These are phyloP conservation scores for Azemiops feae DNA, from an alignment of 2,113 vertebrate genomes.

Conservation along the genomic window DNA sequence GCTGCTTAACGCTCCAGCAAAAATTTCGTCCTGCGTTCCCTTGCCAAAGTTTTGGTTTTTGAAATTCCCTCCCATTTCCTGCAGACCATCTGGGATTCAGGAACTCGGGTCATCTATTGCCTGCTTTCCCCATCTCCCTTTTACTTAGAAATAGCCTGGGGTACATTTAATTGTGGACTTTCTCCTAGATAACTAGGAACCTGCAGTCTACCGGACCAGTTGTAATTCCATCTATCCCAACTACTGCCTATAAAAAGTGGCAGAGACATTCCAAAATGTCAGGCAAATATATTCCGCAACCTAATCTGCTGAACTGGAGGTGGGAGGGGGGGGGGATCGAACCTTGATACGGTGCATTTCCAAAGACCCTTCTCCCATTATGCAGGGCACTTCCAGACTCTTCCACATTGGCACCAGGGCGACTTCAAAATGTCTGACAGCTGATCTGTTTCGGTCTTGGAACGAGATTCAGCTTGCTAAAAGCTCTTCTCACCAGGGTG, in stretches of 20 bases:
- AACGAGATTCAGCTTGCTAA: background rate
- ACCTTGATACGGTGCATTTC: background rate
- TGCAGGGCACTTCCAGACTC: background rate
- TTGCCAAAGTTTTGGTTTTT: background rate
- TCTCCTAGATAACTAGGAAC: background rate
- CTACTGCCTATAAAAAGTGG: background rate
- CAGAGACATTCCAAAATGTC: background rate
- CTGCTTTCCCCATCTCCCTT: background rate
- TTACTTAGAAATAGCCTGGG: background rate
- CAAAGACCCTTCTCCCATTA: background rate
- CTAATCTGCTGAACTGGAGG: background rate
- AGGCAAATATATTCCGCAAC: background rate
- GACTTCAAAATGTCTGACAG: background rate
- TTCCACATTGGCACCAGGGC: background rate
- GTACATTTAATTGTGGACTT: background rate
- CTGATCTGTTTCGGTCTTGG: background rate
- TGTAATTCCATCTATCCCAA: background rate
- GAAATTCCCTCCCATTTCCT: background rate
- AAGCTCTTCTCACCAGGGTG: background rate
- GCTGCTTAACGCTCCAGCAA: background rate
- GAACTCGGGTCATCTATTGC: background rate
- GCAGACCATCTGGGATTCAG: background rate
- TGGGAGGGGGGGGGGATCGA: background rate
- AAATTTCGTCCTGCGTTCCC: background rate
- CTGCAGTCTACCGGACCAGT: background rate